Evolutionary conservation across 2,113 vertebrate species (phyloP).

Genomic region (Ceuthmochares aereus): DNA sequence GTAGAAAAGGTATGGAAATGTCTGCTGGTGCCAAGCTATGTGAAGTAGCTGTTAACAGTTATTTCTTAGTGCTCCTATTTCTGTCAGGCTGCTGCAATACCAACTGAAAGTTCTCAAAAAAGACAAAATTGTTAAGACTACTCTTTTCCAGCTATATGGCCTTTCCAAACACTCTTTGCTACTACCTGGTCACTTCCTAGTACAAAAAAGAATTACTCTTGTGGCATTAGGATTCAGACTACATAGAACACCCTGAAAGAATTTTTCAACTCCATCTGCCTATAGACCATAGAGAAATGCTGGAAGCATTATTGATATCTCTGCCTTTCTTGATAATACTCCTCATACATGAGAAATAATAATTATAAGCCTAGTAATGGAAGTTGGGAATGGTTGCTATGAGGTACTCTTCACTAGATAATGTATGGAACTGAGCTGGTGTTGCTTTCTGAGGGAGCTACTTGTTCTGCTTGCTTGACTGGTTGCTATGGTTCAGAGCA

Average conservation of each 20-base stretch:
- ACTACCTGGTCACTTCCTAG: not conserved
- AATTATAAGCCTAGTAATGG: not conserved
- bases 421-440: not conserved
- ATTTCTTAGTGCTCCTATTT: not conserved
- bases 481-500: conserved; percentile 61
- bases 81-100: not conserved
- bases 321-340: not conserved
- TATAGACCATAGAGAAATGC: not conserved
- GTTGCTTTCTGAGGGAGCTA: conserved; percentile 7
- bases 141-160: not conserved
- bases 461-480: conserved; percentile 42
- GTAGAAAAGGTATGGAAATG: not conserved
- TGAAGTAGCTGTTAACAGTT: not conserved
- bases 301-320: not conserved
- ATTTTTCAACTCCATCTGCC: not conserved
- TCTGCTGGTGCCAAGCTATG: not conserved
- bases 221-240: not conserved
- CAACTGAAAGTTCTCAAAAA: not conserved
- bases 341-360: not conserved
- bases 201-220: not conserved
- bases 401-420: not conserved
- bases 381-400: not conserved
- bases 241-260: not conserved
- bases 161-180: not conserved
- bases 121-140: not conserved